Percentiles rank a stretch among this genome's conserved stretches.
phyloP scores from a whole-genome alignment of 2,113 vertebrate species.

The Gymnocephalus cernua region DNA sequence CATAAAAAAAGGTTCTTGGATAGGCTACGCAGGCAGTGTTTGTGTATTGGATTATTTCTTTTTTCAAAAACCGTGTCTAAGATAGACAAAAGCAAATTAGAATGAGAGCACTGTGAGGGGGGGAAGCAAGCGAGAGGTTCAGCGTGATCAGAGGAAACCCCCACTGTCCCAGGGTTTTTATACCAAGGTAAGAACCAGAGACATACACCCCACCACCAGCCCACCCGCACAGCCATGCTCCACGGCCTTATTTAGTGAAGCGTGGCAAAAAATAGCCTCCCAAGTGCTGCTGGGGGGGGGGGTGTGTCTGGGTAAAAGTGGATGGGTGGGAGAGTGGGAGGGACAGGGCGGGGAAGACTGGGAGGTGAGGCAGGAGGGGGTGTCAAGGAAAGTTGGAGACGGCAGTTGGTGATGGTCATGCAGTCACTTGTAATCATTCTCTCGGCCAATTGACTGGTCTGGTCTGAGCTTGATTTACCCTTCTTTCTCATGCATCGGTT shows the following conservation, averaged over 20 bases:
- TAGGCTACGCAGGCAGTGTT: constrained; percentile 7
- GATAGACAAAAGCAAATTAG: background rate
- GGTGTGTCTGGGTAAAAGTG: constrained; percentile 51
- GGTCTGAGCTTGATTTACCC: constrained; percentile 38
- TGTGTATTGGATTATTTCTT: constrained; percentile 1
- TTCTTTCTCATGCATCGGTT: constrained; percentile 1
- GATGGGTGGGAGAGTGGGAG: constrained; percentile 57
- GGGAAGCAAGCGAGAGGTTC: constrained; percentile 35
- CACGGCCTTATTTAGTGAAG: constrained; percentile 98
- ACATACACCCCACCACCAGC: constrained; percentile 71
- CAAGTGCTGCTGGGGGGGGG: constrained; percentile 82
- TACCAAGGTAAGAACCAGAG: constrained; percentile 88
- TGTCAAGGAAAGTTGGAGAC: constrained; percentile 19
- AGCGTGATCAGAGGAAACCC: constrained; percentile 84
- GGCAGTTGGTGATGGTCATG: constrained; percentile 59
- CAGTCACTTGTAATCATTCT: constrained; percentile 71
- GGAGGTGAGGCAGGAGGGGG: constrained; percentile 34
- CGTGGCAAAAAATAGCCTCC: constrained; percentile 95
- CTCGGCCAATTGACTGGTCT: constrained; percentile 76
- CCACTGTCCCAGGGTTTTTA: constrained; percentile 91
- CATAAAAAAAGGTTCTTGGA: background rate
- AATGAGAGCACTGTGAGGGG: constrained; percentile 5
- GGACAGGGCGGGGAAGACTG: constrained; percentile 29
- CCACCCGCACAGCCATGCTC: constrained; percentile 57
- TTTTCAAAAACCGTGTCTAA: constrained; percentile 16